Base-by-base conservation (phyloP, 2,797 vertebrate genomes). In the Caiman crocodilus region DNA sequence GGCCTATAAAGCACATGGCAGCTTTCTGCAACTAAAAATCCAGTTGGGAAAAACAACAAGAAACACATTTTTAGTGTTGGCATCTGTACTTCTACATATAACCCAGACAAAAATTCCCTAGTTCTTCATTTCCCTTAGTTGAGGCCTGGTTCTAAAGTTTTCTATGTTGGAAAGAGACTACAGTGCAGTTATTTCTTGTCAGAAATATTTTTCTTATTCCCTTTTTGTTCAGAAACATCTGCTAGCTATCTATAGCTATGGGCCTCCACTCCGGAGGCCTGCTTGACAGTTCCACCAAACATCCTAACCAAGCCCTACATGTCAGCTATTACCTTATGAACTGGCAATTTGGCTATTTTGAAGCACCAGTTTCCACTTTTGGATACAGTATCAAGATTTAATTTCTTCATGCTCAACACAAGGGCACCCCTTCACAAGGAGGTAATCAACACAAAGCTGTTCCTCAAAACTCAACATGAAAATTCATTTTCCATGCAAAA, bases 331-430 rank as follows among this genome's bases (percentile, higher is more conserved):
- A 26, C 69, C 69, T 79, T 12, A 74, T 30, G n/a, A 79, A 55
- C 13, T 63, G 30, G 30, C 11, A 87, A 11, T 16, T 94, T 59
- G 55, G 12, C 3, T 78, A 26, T 35, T 93, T 93, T 79, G 59
- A 59, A 90, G 80, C 3, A 21, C 4, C 56, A 78, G 20, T 63
- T 13, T 76, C 69, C 56, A 10, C 80, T 92, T 83, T 59, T 65
- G 61, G 80, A 11, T 20, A 55, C 18, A 18, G 4, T 77, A 76
- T 76, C 10, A 64, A 63, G 16, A 58, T 83, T 55, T 65, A 20
- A 12, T n/a, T 5, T 30, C n/a, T 67, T 30, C 26, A n/a, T 10
- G 18, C 17, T 10, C 65, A 67, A 18, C 32, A 67, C 20, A 67
- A 5, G n/a, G 20, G 32, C 15, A 67, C 16, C 65, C 28, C 17